Evolutionary conservation across 2,113 vertebrate species (phyloP).

Genomic region (Serilophus lunatus): DNA sequence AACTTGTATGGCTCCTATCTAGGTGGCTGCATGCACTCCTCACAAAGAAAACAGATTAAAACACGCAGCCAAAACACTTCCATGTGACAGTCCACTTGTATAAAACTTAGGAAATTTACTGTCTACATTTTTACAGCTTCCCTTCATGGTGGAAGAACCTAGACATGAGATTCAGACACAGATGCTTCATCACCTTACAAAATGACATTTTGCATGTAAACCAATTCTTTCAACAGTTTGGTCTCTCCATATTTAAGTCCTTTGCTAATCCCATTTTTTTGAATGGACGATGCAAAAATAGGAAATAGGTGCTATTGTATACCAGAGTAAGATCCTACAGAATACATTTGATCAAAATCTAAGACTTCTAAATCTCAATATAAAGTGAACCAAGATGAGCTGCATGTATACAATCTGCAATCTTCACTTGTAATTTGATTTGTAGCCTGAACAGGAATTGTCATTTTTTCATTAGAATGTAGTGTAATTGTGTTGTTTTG

Average conservation of each 20-base stretch:
- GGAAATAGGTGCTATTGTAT: not conserved
- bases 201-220: not conserved
- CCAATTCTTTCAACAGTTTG: not conserved
- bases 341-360: not conserved
- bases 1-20: not conserved
- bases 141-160: not conserved
- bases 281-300: not conserved
- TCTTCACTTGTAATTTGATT: not conserved
- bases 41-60: not conserved
- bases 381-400: not conserved
- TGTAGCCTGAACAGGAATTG: not conserved
- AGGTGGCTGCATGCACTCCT: not conserved
- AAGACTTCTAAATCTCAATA: not conserved
- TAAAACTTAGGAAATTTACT: not conserved
- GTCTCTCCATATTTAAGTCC: not conserved
- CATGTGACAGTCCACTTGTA: not conserved
- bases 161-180: not conserved
- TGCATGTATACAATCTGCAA: not conserved
- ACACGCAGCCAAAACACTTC: not conserved
- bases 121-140: not conserved
- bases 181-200: not conserved
- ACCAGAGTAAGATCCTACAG: not conserved
- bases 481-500: not conserved
- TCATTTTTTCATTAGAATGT: not conserved
- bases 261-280: not conserved